Conservation (phyloP, 2,797 vertebrate genomes). For the Dallia pectoralis region DNA sequence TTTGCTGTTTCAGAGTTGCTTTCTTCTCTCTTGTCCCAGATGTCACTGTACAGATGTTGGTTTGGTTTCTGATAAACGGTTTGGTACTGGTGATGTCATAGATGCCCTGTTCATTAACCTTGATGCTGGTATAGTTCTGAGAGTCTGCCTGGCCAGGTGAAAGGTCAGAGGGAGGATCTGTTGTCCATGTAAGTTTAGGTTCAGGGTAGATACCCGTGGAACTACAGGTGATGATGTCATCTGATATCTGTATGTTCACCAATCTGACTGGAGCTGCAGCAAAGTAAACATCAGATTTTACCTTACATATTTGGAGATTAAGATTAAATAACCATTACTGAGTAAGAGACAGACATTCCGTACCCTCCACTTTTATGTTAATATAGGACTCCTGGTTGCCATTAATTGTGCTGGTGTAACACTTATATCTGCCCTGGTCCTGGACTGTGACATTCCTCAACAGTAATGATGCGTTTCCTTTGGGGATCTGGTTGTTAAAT, state of each 20-base stretch:
- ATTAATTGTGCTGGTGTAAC: slow-evolving; percentile 1
- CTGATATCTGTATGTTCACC: slow-evolving; percentile 2
- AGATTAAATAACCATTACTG: background rate
- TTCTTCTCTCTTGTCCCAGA: background rate
- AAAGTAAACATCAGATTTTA: background rate
- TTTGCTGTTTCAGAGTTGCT: slow-evolving; percentile 5
- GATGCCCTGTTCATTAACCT: background rate
- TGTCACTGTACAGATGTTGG: background rate
- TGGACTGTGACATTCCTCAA: background rate
- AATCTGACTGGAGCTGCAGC: slow-evolving; percentile 5
- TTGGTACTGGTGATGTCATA: background rate
- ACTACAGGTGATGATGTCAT: slow-evolving; percentile 6
- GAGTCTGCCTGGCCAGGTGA: background rate
- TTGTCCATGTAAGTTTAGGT: slow-evolving; percentile 7
- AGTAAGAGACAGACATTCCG: background rate
- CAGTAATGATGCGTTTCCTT: slow-evolving; percentile 3
- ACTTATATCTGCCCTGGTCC: slow-evolving; percentile 10
- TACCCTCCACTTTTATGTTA: background rate
- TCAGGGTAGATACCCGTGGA: slow-evolving; percentile 7
- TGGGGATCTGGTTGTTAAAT: background rate
- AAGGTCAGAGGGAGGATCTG: too few species aligned
- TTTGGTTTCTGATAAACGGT: background rate
- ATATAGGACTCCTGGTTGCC: background rate
- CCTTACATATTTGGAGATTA: background rate
- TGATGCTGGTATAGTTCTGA: background rate